Evolutionary conservation across 92 coral and sea anemone species (phyloP), one percentile per base, ranked within the genome.

Genomic region (Parazoanthus swiftii): DNA sequence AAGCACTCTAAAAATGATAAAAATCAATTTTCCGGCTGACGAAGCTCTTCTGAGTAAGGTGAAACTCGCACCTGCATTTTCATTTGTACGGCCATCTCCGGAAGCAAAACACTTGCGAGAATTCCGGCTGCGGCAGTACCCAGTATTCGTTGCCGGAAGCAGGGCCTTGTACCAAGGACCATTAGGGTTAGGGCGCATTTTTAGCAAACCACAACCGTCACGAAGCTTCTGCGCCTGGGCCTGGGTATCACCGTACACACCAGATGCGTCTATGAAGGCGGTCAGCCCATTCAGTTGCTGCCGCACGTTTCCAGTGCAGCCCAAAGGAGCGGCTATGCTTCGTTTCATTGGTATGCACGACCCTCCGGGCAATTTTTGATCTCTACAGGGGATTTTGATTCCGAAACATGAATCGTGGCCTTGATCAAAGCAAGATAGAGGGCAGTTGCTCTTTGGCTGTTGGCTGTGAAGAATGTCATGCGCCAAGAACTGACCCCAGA

Each of bases 231-330:
- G n/a, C 25, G 91, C 46, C 33, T 68, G 72, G 8, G 63, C 84
- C 71, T 56, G 51, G 43, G 76, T 76, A 25, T 85, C 89, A 9
- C 95, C 91, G 39, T 93, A 92, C 3, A 92, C 91, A 33, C 81
- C 88, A 5, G 96, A 94, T 18, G 76, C 93, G 79, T 94, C 96
- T 21, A 94, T 83, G 77, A 81, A 94, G 35, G 93, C 86, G 23
- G 92, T 90, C 39, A 80, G 51, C 1, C 88, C 87, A 48, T 94
- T 94, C 26, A 89, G 67, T 68, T 94, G 96, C 75, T 92, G 86
- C 26, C 92, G 90, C 2, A 74, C 46, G 11, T 54, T 68, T 14
- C 51, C 54, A 6, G 81, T 54, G 26, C 88, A 76, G 6, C 70
- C 81, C 11, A 48, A 21, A 9, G 81, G 83, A 23, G 84, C 51